A percentile compares a stretch with the other conserved stretches of the same genome.
These are phyloP conservation scores for Alauda arvensis DNA, from an alignment of 2,797 vertebrate species.

Conservation along the genomic window DNA sequence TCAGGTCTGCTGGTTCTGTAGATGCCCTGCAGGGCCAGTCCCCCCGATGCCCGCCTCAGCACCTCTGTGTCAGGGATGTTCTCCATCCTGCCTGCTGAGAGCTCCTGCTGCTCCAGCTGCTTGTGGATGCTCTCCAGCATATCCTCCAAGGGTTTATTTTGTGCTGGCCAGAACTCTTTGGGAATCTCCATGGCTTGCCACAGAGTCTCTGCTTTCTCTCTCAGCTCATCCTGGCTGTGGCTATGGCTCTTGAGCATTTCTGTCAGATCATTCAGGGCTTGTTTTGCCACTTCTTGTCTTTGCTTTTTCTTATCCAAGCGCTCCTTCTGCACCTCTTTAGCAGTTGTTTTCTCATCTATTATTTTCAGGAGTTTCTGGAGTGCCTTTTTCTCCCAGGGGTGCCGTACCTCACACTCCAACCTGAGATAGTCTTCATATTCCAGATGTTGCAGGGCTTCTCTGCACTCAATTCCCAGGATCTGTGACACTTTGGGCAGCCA, in stretches of 20 bases:
- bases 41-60: neutral
- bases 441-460: conserved; percentile 31
- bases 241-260: neutral
- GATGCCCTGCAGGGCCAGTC: conserved; percentile 64
- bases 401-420: neutral
- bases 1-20: conserved; percentile 31
- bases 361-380: neutral
- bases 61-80: neutral
- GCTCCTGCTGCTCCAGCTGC: conserved; percentile 3
- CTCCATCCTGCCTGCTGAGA: neutral
- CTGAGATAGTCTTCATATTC: conserved; percentile 19
- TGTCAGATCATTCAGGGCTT: neutral
- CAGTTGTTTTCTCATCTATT: neutral
- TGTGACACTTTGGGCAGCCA: conserved; percentile 32
- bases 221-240: neutral
- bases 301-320: neutral
- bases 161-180: neutral
- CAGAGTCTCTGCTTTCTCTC: conserved; percentile 6
- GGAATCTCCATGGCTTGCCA: conserved; percentile 14
- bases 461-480: neutral
- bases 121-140: neutral
- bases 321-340: neutral
- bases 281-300: neutral
- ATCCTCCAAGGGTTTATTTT: fast-evolving
- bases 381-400: neutral